Conservation (phyloP, 1,140 invertebrate species). For the Ceratina australensis region DNA sequence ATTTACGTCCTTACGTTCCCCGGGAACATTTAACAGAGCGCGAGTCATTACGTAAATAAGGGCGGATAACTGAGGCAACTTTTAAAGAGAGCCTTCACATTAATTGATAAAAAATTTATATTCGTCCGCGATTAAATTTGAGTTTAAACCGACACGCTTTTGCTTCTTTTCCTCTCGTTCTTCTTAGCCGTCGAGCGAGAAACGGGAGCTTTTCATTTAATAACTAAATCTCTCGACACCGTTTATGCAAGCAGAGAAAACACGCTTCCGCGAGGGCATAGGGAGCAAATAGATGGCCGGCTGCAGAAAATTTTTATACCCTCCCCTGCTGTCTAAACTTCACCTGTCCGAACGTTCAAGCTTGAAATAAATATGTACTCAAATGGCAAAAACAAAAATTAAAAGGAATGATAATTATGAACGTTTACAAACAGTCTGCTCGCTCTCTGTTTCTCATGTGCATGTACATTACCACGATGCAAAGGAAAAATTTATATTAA, state of each 20-base stretch:
- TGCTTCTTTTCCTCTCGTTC: not conserved
- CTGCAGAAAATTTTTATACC: slow-evolving; percentile 23
- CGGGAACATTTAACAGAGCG: slow-evolving; percentile 25
- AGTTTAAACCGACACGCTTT: not conserved
- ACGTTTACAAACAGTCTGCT: too few species aligned
- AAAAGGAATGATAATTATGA: too few species aligned
- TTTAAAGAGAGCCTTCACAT: not conserved
- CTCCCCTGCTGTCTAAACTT: too few species aligned
- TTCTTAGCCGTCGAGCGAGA: not conserved
- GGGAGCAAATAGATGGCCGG: not conserved
- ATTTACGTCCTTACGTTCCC: slow-evolving; percentile 41
- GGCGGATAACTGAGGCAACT: not conserved
- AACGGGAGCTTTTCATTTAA: not conserved
- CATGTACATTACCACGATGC: too few species aligned
- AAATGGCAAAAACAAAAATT: too few species aligned
- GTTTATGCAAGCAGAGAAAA: not conserved
- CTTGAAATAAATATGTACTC: too few species aligned
- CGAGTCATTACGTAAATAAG: slow-evolving; percentile 46
- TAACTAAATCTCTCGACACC: not conserved
- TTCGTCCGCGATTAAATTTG: slow-evolving; percentile 4
- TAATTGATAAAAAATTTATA: slow-evolving; percentile 25
- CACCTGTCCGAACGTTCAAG: too few species aligned
- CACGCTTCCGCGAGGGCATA: too few species aligned
- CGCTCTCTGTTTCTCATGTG: too few species aligned
- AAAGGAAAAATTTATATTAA: too few species aligned